Conservation (phyloP, 2,113 vertebrate genomes). For the Callithrix jacchus region DNA sequence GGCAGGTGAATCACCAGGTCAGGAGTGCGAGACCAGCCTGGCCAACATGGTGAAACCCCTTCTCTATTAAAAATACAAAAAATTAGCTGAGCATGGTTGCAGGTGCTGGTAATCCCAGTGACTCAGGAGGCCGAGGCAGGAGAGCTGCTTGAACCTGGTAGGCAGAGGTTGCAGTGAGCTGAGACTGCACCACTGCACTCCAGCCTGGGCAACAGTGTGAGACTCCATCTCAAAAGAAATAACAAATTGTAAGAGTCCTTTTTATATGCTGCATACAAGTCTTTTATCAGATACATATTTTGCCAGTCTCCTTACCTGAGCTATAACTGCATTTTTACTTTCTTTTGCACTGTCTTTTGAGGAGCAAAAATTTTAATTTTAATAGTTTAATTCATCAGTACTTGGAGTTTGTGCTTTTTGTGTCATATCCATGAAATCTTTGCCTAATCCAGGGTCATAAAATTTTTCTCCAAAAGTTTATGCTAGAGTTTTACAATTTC, state of each 20-base stretch:
- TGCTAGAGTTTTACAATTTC: not conserved
- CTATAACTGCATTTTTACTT: constrained; percentile 7
- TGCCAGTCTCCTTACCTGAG: not conserved
- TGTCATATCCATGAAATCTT: not conserved
- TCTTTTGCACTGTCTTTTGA: not conserved
- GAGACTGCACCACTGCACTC: too few relatives aligned
- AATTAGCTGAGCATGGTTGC: too few relatives aligned
- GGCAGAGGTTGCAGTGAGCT: too few relatives aligned
- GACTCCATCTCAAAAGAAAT: too few relatives aligned
- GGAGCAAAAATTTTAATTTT: not conserved
- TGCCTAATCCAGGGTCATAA: not conserved
- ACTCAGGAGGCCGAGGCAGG: too few relatives aligned
- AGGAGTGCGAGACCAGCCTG: too few relatives aligned
- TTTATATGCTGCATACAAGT: not conserved
- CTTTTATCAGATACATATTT: not conserved
- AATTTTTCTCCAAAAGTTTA: not conserved
- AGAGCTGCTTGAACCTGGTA: too few relatives aligned
- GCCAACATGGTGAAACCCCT: too few relatives aligned
- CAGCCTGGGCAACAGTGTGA: too few relatives aligned
- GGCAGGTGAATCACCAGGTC: too few relatives aligned
- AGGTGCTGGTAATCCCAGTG: too few relatives aligned
- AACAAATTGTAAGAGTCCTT: not conserved
- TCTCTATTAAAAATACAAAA: too few relatives aligned
- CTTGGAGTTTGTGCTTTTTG: not conserved
- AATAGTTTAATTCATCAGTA: not conserved